A percentile compares a stretch with the other conserved stretches of the same genome.
phyloP scores from a whole-genome alignment of 1,140 invertebrate species.

The Penaeus vannamei region DNA sequence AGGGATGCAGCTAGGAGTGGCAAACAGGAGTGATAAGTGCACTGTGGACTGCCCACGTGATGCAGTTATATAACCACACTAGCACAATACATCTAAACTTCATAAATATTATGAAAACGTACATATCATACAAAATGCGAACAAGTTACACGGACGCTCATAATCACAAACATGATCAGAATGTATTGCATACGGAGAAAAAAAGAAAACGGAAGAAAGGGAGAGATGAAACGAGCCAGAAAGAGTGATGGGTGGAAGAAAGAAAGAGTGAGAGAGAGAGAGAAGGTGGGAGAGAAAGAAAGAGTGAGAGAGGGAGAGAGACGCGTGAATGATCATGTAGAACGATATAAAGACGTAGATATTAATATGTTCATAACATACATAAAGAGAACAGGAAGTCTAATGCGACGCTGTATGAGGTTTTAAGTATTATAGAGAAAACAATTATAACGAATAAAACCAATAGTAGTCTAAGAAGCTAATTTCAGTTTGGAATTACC shows the following conservation, averaged over 20 bases:
- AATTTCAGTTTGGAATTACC: too few species aligned
- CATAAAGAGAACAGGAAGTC: neutral
- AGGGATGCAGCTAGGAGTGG: too few species aligned
- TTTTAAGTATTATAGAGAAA: too few species aligned
- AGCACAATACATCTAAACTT: too few species aligned
- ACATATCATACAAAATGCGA: too few species aligned
- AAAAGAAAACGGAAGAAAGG: neutral
- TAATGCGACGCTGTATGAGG: too few species aligned
- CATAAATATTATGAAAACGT: too few species aligned
- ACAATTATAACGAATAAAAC: too few species aligned
- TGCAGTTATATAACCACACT: too few species aligned
- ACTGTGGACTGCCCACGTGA: too few species aligned
- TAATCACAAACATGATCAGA: neutral
- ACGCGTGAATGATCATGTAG: neutral
- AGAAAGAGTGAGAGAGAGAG: slow-evolving; percentile 32
- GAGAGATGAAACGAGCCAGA: slow-evolving; percentile 10
- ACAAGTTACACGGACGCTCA: neutral
- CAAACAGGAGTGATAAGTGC: too few species aligned
- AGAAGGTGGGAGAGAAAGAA: slow-evolving; percentile 13
- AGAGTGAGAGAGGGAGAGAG: slow-evolving; percentile 25
- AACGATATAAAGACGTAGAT: neutral
- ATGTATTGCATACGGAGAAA: neutral
- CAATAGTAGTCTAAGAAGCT: too few species aligned
- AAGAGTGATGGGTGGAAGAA: slow-evolving; percentile 7
- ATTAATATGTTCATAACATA: neutral